Evolutionary conservation across 2,888 invertebrate genomes (phyloP).

Genomic region (Aspidiotus destructor): DNA sequence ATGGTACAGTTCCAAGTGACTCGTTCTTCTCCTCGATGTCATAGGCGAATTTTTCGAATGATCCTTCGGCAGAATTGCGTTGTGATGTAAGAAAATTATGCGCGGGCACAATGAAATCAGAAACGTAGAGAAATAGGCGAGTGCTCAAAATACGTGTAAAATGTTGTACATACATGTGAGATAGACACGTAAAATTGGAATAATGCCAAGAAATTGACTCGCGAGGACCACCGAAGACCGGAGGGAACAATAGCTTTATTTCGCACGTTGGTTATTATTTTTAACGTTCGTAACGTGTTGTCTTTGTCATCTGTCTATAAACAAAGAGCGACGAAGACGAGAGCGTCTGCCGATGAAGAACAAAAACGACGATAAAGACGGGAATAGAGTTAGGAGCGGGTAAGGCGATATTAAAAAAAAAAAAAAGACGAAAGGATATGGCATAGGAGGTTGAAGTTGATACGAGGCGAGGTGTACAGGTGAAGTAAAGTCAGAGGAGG

Average conservation of each 20-base stretch:
- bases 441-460: background rate
- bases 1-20: too few species aligned
- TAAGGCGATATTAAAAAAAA: background rate
- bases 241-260: slow-evolving; percentile 25
- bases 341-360: slow-evolving; percentile 1
- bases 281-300: slow-evolving; percentile 18
- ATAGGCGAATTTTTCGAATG: too few species aligned
- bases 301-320: slow-evolving; percentile 8
- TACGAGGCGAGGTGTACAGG: background rate
- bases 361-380: slow-evolving; percentile 7
- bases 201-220: slow-evolving; percentile 1
- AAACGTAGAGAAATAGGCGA: too few species aligned
- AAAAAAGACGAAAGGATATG: background rate
- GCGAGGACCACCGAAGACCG: background rate
- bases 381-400: background rate
- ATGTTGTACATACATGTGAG: background rate
- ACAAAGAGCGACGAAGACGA: slow-evolving; percentile 10
- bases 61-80: too few species aligned
- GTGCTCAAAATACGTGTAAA: background rate
- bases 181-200: slow-evolving; percentile 17
- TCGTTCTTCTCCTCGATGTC: too few species aligned
- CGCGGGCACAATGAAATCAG: too few species aligned
- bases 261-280: slow-evolving; percentile 28
- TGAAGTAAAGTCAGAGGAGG: background rate
- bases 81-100: too few species aligned